Evolutionary conservation across 2,113 vertebrate genomes (phyloP).

Genomic region (Toxotes chatareus): DNA sequence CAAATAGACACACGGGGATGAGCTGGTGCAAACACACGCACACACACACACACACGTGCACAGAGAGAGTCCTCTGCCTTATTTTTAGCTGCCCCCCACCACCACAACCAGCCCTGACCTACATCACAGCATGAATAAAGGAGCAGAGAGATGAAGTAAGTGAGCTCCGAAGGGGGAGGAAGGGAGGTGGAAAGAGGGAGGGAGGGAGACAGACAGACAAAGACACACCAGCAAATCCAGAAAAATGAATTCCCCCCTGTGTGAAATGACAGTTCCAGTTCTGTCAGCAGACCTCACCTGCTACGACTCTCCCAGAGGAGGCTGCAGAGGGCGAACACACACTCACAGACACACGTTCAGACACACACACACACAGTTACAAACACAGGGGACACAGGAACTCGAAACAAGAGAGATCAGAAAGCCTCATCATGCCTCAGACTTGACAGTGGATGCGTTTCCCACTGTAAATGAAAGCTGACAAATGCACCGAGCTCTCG

Average conservation of each 20-base stretch:
- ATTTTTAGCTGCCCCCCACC: conserved; percentile 75
- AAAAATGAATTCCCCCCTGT: conserved; percentile 61
- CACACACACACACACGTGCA: conserved; percentile 11
- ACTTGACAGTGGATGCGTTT: conserved; percentile 50
- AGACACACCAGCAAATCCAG: conserved; percentile 47
- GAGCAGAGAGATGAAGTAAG: conserved; percentile 68
- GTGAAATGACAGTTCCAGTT: conserved; percentile 80
- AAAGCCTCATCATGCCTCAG: conserved; percentile 18
- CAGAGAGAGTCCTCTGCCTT: conserved; percentile 48
- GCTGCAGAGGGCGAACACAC: conserved; percentile 38
- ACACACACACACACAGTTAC: not conserved
- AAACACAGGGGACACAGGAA: conserved; percentile 6
- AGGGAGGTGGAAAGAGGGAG: not conserved
- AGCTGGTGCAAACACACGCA: not conserved
- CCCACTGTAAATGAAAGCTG: conserved; percentile 35
- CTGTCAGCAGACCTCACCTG: conserved; percentile 78
- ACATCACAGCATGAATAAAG: conserved; percentile 81
- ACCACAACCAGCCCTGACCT: conserved; percentile 70
- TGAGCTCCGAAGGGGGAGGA: conserved; percentile 43
- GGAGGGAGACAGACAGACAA: not conserved
- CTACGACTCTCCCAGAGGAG: conserved; percentile 49
- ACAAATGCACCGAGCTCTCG: conserved; percentile 35
- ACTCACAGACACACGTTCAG: not conserved
- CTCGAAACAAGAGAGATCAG: conserved; percentile 26
- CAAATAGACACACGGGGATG: conserved; percentile 11